These are phyloP conservation scores for Adelphocoris suturalis DNA, from an alignment of 2,888 invertebrate species.

Conservation along the genomic window DNA sequence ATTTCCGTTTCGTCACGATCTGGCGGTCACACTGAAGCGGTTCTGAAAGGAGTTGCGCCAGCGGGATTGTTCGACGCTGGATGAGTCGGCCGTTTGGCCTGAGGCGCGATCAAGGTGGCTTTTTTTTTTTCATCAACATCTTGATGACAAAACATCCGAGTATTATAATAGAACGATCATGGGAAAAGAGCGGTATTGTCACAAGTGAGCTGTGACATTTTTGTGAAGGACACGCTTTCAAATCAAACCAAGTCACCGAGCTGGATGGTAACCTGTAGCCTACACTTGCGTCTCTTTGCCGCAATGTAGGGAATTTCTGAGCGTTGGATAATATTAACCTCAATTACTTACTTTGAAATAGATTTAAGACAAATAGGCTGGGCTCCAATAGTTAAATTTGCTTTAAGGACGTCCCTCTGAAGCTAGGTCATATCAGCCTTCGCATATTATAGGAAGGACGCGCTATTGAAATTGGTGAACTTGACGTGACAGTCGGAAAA, in stretches of 20 bases:
- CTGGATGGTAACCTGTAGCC: no score
- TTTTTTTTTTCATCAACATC: background rate
- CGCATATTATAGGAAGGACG: no score
- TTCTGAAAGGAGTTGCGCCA: background rate
- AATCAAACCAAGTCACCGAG: background rate
- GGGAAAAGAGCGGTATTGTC: background rate
- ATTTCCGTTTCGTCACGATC: slow-evolving; percentile 36
- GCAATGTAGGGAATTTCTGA: no score
- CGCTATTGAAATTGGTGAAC: no score
- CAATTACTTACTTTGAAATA: no score
- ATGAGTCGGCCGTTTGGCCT: background rate
- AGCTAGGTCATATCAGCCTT: no score
- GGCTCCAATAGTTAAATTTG: no score
- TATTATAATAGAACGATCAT: slow-evolving; percentile 14
- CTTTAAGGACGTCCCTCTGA: no score
- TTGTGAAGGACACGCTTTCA: background rate
- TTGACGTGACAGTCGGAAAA: no score
- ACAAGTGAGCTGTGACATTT: slow-evolving; percentile 1
- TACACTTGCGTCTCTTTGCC: no score
- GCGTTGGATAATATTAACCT: no score
- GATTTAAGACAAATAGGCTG: no score
- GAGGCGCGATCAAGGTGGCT: background rate
- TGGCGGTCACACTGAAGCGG: background rate
- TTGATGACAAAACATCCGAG: background rate
- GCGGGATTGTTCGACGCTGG: background rate